Conservation (phyloP, 1,140 invertebrate species). For the Anadara kagoshimensis region DNA sequence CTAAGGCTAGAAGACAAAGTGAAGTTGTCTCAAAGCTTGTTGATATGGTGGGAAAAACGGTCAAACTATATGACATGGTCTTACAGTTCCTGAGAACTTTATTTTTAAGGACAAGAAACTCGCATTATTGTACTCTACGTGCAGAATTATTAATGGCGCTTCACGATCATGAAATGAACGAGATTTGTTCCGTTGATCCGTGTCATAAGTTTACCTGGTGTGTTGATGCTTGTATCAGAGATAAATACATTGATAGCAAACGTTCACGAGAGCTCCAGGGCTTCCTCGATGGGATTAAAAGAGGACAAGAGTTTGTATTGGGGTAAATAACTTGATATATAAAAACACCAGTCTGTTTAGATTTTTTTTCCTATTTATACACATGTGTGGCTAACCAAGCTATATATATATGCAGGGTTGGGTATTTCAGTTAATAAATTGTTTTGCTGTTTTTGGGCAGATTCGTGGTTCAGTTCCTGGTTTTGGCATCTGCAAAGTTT, state of each 20-base stretch:
- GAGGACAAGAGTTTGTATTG: conserved; percentile 94
- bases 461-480: no score
- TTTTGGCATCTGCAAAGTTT: no score
- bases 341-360: no score
- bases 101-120: conserved; percentile 95
- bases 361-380: no score
- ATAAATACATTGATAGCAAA: conserved; percentile 97
- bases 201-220: conserved; percentile 99
- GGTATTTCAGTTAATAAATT: no score
- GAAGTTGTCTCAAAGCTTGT: conserved; percentile 95
- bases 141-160: conserved; percentile 97
- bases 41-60: conserved; percentile 97
- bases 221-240: conserved; percentile 97
- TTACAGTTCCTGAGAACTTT: conserved; percentile 95
- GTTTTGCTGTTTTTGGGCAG: no score
- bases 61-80: conserved; percentile 98
- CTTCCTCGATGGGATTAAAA: conserved; percentile 95
- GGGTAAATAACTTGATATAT: conserved; percentile 76
- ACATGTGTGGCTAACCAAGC: no score
- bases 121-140: conserved; percentile 97
- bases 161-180: conserved; percentile 94
- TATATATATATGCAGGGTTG: no score
- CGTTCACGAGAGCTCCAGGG: conserved; percentile 88
- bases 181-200: conserved; percentile 97
- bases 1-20: conserved; percentile 92